Evolutionary conservation across 2,888 invertebrate genomes (phyloP).

Genomic region (Papilio protenor): DNA sequence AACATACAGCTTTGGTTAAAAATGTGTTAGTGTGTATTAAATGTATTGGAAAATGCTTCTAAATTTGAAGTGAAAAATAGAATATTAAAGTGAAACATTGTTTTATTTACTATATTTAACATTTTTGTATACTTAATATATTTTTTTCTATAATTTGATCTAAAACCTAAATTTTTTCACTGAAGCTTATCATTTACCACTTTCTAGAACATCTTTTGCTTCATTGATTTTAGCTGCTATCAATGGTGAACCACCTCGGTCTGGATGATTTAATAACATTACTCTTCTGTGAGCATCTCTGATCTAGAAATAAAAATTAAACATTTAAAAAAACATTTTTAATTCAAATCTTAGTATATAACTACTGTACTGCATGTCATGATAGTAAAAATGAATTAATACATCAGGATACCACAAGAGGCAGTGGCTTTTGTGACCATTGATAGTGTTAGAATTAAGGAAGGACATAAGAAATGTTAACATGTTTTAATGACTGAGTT

Average conservation of each 20-base stretch:
- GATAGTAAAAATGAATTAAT: neutral
- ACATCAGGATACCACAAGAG: neutral
- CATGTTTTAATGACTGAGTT: neutral
- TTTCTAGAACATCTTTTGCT: slow-evolving; percentile 97
- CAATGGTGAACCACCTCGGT: slow-evolving; percentile 98
- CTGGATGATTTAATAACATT: slow-evolving; percentile 99
- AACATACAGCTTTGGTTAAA: neutral
- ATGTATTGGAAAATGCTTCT: slow-evolving; percentile 19
- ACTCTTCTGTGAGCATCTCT: slow-evolving; percentile 97
- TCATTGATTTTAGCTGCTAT: slow-evolving; percentile 99
- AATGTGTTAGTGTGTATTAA: slow-evolving; percentile 28
- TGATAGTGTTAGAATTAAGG: neutral
- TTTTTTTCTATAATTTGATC: slow-evolving; percentile 3
- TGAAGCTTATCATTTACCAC: slow-evolving; percentile 78
- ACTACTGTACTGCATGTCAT: neutral
- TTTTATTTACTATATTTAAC: slow-evolving; percentile 59
- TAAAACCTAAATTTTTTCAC: neutral
- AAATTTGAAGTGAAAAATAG: slow-evolving; percentile 58
- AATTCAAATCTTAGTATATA: neutral
- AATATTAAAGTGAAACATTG: slow-evolving; percentile 61
- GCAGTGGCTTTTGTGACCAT: neutral
- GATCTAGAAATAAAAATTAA: slow-evolving; percentile 78
- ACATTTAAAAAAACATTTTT: neutral
- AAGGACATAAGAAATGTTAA: neutral
- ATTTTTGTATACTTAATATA: slow-evolving; percentile 13